A percentile compares a stretch with the other conserved stretches of the same genome.
These are phyloP conservation scores for Hybognathus amarus DNA, from an alignment of 2,797 vertebrate genomes.

Conservation along the genomic window DNA sequence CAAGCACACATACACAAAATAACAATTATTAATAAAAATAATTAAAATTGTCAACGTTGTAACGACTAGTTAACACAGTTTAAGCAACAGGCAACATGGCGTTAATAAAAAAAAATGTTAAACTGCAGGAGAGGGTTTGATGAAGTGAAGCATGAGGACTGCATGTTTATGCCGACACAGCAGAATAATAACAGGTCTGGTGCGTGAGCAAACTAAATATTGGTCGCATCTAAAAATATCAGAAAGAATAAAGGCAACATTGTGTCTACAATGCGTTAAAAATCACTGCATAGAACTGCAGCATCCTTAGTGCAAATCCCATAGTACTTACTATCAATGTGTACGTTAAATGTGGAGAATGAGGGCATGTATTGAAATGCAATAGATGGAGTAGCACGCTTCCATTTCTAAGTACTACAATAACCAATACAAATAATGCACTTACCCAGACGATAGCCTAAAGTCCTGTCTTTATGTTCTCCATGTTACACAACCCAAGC, in stretches of 20 bases:
- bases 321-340: neutral
- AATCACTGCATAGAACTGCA: conserved; percentile 8
- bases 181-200: conserved; percentile 13
- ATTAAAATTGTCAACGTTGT: neutral
- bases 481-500: neutral
- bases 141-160: conserved; percentile 1
- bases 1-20: neutral
- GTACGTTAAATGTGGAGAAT: neutral
- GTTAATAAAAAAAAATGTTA: neutral
- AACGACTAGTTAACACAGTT: neutral
- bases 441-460: conserved; percentile 18
- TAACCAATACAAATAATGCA: conserved; percentile 12
- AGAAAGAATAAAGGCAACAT: conserved; percentile 1
- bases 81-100: neutral
- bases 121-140: no score
- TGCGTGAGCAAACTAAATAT: conserved; percentile 1
- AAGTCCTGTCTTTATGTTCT: conserved; percentile 60
- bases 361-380: conserved; percentile 54
- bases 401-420: conserved; percentile 34
- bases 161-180: conserved; percentile 23
- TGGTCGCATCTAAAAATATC: conserved; percentile 2
- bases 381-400: conserved; percentile 54
- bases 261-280: neutral
- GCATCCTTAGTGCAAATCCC: neutral
- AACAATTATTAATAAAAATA: neutral